Evolutionary conservation across 23 tunicate genomes (phyloP).

Genomic region (Aplidium turbinatum): DNA sequence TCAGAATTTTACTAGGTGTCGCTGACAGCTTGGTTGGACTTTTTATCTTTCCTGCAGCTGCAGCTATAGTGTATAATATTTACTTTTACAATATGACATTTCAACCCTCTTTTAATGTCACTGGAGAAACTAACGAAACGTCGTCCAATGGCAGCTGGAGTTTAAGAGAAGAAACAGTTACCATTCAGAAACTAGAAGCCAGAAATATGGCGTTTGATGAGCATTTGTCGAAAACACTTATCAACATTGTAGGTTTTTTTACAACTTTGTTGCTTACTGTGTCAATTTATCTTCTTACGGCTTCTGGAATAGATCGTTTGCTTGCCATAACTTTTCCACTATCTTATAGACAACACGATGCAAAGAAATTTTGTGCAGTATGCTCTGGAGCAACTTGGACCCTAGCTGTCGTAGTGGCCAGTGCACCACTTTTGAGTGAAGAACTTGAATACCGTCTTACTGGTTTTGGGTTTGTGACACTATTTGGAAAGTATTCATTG

Average conservation of each 20-base stretch:
- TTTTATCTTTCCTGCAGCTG: slow-evolving; percentile 26
- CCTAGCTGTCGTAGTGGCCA: slow-evolving; percentile 4
- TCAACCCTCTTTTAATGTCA: slow-evolving; percentile 3
- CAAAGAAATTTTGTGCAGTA: slow-evolving; percentile 4
- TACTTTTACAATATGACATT: background rate
- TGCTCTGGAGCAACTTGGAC: background rate
- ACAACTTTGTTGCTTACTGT: slow-evolving; percentile 18
- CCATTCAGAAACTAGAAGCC: background rate
- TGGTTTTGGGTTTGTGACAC: slow-evolving; percentile 15
- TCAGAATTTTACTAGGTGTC: slow-evolving; percentile 19
- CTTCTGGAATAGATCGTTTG: slow-evolving; percentile 28
- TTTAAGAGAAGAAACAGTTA: background rate
- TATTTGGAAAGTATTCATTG: slow-evolving; percentile 7
- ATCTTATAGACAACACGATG: slow-evolving; percentile 8
- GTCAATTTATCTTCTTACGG: slow-evolving; percentile 26
- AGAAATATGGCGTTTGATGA: background rate
- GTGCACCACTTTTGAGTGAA: background rate
- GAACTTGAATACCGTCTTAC: background rate
- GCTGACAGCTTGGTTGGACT: slow-evolving; percentile 20
- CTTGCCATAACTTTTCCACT: slow-evolving; percentile 12
- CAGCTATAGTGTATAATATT: background rate
- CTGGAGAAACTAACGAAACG: background rate
- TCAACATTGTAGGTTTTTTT: slow-evolving; percentile 20
- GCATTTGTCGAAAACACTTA: background rate
- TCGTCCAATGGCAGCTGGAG: background rate